These are phyloP conservation scores for Heterotilapia buettikoferi DNA, from an alignment of 2,113 vertebrate species.

Conservation along the genomic window DNA sequence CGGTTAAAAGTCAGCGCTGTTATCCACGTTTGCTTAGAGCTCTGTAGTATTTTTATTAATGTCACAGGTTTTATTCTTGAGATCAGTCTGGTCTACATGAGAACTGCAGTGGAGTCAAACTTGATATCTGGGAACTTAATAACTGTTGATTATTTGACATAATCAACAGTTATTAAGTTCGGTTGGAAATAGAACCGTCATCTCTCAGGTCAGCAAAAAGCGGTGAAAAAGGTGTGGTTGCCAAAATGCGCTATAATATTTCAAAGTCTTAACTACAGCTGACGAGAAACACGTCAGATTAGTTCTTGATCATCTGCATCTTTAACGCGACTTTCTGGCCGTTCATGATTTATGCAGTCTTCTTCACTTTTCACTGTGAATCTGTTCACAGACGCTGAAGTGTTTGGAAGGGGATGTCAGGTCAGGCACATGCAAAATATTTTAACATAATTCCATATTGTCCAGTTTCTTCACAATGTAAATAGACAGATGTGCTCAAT, in stretches of 20 bases:
- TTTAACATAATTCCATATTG: not conserved
- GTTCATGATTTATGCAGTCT: not conserved
- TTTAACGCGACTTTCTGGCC: not conserved
- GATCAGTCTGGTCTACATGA: not conserved
- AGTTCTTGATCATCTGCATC: not conserved
- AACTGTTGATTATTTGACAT: too few relatives aligned
- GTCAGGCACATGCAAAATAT: not conserved
- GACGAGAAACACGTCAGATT: not conserved
- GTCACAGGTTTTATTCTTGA: not conserved
- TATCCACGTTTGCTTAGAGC: rapidly evolving
- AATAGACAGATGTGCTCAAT: not conserved
- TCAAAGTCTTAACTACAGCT: not conserved
- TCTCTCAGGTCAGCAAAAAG: not conserved
- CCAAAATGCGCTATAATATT: not conserved
- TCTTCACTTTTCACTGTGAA: not conserved
- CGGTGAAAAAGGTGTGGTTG: not conserved
- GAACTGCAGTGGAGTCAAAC: not conserved
- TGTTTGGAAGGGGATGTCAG: not conserved
- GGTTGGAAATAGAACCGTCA: not conserved
- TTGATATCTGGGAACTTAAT: not conserved
- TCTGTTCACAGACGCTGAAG: rapidly evolving
- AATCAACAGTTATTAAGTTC: not conserved
- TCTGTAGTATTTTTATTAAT: not conserved
- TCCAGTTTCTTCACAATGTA: rapidly evolving
- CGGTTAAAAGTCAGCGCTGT: not conserved